phyloP scores from a whole-genome alignment of 2,888 invertebrate species.

The Cataglyphis rosenhaueri region DNA sequence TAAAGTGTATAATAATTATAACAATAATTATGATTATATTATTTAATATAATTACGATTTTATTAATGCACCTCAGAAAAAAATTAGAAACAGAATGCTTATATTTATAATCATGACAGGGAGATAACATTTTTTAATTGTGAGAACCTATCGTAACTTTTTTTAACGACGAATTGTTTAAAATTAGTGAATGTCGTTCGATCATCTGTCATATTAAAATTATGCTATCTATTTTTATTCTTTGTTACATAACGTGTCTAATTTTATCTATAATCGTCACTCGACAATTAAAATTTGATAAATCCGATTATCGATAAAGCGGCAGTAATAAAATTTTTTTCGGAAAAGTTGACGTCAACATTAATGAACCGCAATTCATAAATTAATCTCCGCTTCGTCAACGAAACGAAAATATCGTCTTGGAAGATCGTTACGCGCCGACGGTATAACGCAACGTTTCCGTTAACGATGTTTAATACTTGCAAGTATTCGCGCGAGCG shows the following conservation, averaged over 20 bases:
- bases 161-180: constrained; percentile 26
- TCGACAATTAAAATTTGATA: constrained; percentile 34
- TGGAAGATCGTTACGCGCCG: constrained; percentile 25
- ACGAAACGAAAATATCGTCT: constrained; percentile 14
- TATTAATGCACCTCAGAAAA: not conserved
- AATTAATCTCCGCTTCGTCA: constrained; percentile 38
- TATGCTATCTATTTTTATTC: not conserved
- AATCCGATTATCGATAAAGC: constrained; percentile 34
- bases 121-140: not conserved
- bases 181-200: constrained; percentile 3
- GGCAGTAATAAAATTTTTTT: constrained; percentile 3
- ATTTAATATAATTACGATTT: not conserved
- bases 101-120: not conserved
- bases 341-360: constrained; percentile 4
- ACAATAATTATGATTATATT: not conserved
- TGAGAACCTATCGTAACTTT: not conserved
- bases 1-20: not conserved
- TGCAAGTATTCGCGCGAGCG: constrained; percentile 5
- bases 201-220: constrained; percentile 21
- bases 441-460: constrained; percentile 24
- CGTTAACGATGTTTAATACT: constrained; percentile 48
- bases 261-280: constrained; percentile 44
- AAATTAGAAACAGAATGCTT: not conserved
- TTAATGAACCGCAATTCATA: constrained; percentile 44
- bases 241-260: constrained; percentile 16